These are phyloP conservation scores for Germaria angustata DNA, from an alignment of 2,888 invertebrate species.

Conservation along the genomic window DNA sequence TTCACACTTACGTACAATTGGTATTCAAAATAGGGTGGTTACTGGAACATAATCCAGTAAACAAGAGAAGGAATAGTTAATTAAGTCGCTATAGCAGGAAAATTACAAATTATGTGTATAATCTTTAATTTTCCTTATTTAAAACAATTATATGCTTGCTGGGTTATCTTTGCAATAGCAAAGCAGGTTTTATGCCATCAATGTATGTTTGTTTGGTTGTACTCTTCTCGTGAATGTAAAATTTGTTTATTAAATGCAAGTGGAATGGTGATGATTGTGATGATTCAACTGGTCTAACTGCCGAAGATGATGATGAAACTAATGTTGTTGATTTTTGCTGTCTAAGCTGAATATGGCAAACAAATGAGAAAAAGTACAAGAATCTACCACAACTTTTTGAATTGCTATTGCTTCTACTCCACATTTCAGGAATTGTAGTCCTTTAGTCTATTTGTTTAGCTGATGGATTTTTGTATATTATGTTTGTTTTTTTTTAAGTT, in stretches of 20 bases:
- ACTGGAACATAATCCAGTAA: background rate
- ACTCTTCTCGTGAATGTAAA: background rate
- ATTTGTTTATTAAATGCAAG: slow-evolving; percentile 46
- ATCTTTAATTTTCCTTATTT: too few species aligned
- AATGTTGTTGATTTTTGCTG: slow-evolving; percentile 48
- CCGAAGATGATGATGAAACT: slow-evolving; percentile 6
- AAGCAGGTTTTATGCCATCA: slow-evolving; percentile 45
- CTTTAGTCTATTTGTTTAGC: slow-evolving; percentile 60
- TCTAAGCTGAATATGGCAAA: slow-evolving; percentile 17
- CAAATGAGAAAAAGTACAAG: background rate
- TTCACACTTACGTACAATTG: slow-evolving; percentile 16
- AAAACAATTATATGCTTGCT: too few species aligned
- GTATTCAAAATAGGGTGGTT: slow-evolving; percentile 14
- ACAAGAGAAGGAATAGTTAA: too few species aligned
- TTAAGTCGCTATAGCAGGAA: too few species aligned
- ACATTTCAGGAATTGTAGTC: slow-evolving; percentile 41
- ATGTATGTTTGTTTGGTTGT: slow-evolving; percentile 39
- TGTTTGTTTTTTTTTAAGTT: slow-evolving; percentile 16
- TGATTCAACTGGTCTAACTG: slow-evolving; percentile 35
- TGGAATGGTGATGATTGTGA: slow-evolving; percentile 34
- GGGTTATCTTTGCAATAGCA: background rate
- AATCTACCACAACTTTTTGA: slow-evolving; percentile 27
- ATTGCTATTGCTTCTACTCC: slow-evolving; percentile 36
- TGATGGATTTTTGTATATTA: slow-evolving; percentile 58
- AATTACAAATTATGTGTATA: too few species aligned